A percentile compares a stretch with the other conserved stretches of the same genome.
phyloP scores from a whole-genome alignment of 2,797 vertebrate species.

The Oceanodroma leucorhoa region DNA sequence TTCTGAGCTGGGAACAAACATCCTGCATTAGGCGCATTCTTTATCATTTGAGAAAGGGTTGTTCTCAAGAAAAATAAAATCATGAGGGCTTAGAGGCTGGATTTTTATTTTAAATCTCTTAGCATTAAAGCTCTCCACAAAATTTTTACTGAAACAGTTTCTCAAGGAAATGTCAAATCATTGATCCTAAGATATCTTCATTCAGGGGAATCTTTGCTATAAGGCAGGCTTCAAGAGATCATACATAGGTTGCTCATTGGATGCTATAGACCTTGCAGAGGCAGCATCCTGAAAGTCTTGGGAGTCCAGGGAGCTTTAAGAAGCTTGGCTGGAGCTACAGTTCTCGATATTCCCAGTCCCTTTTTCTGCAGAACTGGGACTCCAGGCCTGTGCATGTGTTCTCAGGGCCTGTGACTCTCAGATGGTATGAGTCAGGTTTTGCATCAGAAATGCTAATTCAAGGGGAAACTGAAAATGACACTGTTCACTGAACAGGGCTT shows the following conservation, averaged over 20 bases:
- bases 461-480: neutral
- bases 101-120: neutral
- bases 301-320: neutral
- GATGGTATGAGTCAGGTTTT: neutral
- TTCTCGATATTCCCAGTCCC: neutral
- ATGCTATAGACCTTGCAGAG: neutral
- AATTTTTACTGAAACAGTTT: neutral
- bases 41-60: neutral
- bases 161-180: neutral
- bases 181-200: neutral
- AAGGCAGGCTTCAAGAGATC: neutral
- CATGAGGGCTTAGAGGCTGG: neutral
- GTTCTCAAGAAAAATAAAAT: neutral
- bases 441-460: neutral
- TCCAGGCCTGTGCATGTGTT: neutral
- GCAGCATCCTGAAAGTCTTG: neutral
- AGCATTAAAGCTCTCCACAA: neutral
- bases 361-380: neutral
- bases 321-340: neutral
- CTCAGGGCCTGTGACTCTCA: neutral
- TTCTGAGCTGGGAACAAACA: conserved; percentile 4
- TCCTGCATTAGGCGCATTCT: neutral
- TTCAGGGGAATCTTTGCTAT: neutral
- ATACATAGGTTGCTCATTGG: fast-evolving
- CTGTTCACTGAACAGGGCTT: neutral